Base-by-base conservation (phyloP, 2,888 invertebrate genomes). In the Drosophila robusta region DNA sequence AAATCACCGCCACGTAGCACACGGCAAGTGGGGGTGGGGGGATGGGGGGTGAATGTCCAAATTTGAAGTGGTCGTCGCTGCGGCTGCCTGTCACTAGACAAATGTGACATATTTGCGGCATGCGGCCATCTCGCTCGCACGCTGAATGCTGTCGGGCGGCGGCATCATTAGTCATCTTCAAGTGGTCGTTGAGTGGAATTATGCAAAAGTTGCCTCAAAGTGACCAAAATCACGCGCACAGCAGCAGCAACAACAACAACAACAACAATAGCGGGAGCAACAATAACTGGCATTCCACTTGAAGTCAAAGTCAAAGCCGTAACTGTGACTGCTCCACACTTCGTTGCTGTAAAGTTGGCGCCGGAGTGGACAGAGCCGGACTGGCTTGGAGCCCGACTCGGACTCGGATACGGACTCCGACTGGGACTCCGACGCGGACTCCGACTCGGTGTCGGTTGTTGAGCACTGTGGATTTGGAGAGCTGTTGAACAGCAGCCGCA, bases 161-260 rank as follows among this genome's bases (percentile, higher is more conserved):
- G 58, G 52, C 72, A 84, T 88, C 88, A 86, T 89, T 89, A 88
- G 89, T 88, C 90, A 89, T 89, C 72, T 78, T 78, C 75, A 81
- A 87, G 87, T 80, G 89, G 81, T 60, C 89, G 89, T 81, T 84
- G 89, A 89, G 84, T 87, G 89, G 87, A 84, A 87, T 88, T 89
- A 89, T 86, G 88, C 76, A 67, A 77, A 71, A 75, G 78, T 68
- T 76, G 61, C 62, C 58, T 50, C 69, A 60, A 75, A 78, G 73
- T 78, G 78, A 83, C 78, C 77, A 74, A 75, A 75, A 73, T 72
- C 69, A 78, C 73, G 77, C 70, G 71, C 64, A 55, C 51, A 76
- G 22, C 22, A 47, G 18, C 18, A n/a, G n/a, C 60, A 51, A 34
- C 56, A 57, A 62, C 62, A 67, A 56, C 29, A 52, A n/a, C 50